These are phyloP conservation scores for Gymnorhina tibicen DNA, from an alignment of 2,113 vertebrate genomes.

Conservation along the genomic window DNA sequence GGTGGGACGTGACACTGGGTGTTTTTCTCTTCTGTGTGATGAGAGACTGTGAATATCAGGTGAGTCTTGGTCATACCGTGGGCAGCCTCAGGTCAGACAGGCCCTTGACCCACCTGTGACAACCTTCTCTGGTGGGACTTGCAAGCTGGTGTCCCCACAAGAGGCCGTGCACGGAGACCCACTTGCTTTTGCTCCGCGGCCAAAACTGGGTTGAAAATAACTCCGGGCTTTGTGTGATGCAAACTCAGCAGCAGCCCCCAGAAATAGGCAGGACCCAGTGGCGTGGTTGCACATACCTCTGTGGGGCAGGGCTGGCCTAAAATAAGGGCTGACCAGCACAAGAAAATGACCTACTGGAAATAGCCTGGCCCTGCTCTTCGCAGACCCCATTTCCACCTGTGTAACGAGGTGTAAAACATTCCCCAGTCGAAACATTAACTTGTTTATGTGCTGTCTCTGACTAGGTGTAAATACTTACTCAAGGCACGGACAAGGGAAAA, in stretches of 20 bases:
- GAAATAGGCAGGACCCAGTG: background rate
- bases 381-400: background rate
- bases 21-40: background rate
- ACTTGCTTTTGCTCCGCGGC: background rate
- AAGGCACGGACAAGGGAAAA: background rate
- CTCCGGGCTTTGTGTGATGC: background rate
- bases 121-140: background rate
- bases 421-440: background rate
- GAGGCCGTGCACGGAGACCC: background rate
- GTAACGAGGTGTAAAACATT: background rate
- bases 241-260: background rate
- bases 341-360: constrained; percentile 33
- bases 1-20: background rate
- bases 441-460: background rate
- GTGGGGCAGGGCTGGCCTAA: constrained; percentile 21
- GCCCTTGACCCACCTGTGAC: background rate
- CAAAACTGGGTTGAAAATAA: background rate
- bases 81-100: background rate
- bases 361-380: background rate
- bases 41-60: rapidly evolving
- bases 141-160: background rate
- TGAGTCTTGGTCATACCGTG: rapidly evolving
- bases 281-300: background rate
- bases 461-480: constrained; percentile 23
- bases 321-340: background rate